These are phyloP conservation scores for Pachyrhynchus sulphureomaculatus DNA, from an alignment of 1,140 invertebrate species.

Conservation along the genomic window DNA sequence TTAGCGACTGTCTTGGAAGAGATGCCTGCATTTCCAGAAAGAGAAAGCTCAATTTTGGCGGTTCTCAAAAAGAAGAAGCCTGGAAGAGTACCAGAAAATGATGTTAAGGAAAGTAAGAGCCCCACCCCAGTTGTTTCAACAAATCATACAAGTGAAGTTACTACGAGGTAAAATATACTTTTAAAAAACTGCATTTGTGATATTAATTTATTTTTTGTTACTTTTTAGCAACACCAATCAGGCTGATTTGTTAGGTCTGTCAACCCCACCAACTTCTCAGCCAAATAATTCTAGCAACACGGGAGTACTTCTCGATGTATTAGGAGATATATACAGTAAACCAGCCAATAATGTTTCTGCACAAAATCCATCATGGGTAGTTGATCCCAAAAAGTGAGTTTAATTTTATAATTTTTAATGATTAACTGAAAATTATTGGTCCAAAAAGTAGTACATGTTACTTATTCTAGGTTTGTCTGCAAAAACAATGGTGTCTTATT, in stretches of 20 bases:
- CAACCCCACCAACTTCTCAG: slow-evolving; percentile 73
- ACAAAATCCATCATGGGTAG: slow-evolving; percentile 12
- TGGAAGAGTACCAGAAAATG: slow-evolving; percentile 82
- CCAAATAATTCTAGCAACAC: slow-evolving; percentile 63
- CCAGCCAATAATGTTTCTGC: slow-evolving; percentile 64
- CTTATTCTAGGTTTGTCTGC: slow-evolving; percentile 79
- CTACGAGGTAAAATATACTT: slow-evolving; percentile 55
- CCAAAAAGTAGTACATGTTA: background rate
- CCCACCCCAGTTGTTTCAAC: slow-evolving; percentile 62
- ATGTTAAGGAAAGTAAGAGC: slow-evolving; percentile 77
- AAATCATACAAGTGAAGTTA: slow-evolving; percentile 63
- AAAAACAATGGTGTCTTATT: slow-evolving; percentile 98
- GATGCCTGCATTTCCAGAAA: slow-evolving; percentile 99
- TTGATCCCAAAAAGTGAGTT: slow-evolving; percentile 37
- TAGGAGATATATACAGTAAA: slow-evolving; percentile 82
- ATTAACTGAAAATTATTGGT: background rate
- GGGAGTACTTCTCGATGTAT: slow-evolving; percentile 83
- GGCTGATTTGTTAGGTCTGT: slow-evolving; percentile 81
- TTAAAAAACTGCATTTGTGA: too few relatives aligned
- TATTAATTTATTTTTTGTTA: too few relatives aligned
- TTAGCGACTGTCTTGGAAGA: slow-evolving; percentile 98
- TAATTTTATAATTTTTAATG: background rate
- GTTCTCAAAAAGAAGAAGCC: slow-evolving; percentile 98
- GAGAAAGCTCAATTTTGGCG: slow-evolving; percentile 96
- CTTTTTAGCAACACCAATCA: slow-evolving; percentile 60